Conservation (phyloP, 2,797 vertebrate genomes). For the Argentina silus region DNA sequence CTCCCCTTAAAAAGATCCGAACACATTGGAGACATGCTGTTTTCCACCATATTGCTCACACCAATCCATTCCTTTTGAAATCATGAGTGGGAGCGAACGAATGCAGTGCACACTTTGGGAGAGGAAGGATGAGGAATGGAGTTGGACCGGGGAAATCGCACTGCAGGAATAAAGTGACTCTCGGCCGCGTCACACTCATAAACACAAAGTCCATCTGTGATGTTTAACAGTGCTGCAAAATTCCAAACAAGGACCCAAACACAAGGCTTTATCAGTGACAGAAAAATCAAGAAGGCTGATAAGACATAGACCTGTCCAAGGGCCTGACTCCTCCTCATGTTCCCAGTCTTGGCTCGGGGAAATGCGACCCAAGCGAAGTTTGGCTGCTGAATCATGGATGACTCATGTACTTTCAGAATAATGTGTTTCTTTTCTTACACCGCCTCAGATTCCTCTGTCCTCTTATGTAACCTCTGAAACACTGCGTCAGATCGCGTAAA, state of each 20-base stretch:
- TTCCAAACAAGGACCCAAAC: constrained; percentile 66
- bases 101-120: too few species aligned
- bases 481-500: too few species aligned
- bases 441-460: not conserved
- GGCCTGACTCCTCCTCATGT: constrained; percentile 20
- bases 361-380: constrained; percentile 20
- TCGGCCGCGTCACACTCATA: constrained; percentile 50
- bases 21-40: too few species aligned
- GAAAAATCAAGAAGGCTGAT: constrained; percentile 26
- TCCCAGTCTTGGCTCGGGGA: constrained; percentile 8
- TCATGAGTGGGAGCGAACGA: too few species aligned
- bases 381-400: constrained; percentile 40
- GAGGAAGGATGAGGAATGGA: too few species aligned
- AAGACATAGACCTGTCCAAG: constrained; percentile 9
- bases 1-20: too few species aligned
- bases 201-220: constrained; percentile 54
- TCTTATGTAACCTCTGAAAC: not conserved
- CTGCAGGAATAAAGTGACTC: constrained; percentile 34
- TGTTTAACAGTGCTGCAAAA: constrained; percentile 34
- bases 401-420: constrained; percentile 54
- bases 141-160: too few species aligned
- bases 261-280: constrained; percentile 27
- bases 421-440: constrained; percentile 12
- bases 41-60: too few species aligned
- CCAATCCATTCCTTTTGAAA: too few species aligned